Base-by-base conservation (phyloP, 2,888 invertebrate species). In the Osedax fenrisi region DNA sequence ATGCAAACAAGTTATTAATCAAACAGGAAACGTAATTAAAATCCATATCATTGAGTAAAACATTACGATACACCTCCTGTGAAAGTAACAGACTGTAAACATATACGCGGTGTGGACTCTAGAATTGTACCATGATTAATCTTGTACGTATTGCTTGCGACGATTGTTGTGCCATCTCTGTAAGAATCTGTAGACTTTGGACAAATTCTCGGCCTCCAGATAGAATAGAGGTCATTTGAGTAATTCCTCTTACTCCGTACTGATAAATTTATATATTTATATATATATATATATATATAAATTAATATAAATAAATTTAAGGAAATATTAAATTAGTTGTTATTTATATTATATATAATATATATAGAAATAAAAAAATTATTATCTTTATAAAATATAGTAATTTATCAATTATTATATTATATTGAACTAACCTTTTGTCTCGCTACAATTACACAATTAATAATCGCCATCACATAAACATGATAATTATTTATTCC, bases 1-100 rank as follows among this genome's bases (percentile, higher is more conserved):
- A 77, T 21, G 78, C 77, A 2, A 82, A 69, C 0, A 82, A 79
- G 70, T 80, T 78, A 10, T 76, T 76, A 25, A 81, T 79, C 25
- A 81, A 72, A 1, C 80, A 78, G 21, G 76, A 77, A 56, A 82
- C 80, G 76, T 82, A 83, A 2, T 73, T 77, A 70, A 77, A 78
- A 77, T 83, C 83, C 78, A 79, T 79, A 24, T 78, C 26, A 59
- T 56, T 76, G 25, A 72, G 71, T 73, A 76, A 26, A 59, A 62
- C 13, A 13, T 64, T 64, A 25, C 64, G 24, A 64, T 64, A 64
- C 22, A 64, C 64, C 64, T 24, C 22, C 64, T 64, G 17, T 21
- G 64, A 64, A 22, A 21, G 64, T 24, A n/a, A n/a, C n/a, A n/a
- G n/a, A n/a, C n/a, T n/a, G n/a, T n/a, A n/a, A n/a, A n/a, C n/a